Percentiles rank a stretch among this genome's conserved stretches.
Conservation (phyloP, 2,113 vertebrate genomes). For the Sula dactylatra region DNA sequence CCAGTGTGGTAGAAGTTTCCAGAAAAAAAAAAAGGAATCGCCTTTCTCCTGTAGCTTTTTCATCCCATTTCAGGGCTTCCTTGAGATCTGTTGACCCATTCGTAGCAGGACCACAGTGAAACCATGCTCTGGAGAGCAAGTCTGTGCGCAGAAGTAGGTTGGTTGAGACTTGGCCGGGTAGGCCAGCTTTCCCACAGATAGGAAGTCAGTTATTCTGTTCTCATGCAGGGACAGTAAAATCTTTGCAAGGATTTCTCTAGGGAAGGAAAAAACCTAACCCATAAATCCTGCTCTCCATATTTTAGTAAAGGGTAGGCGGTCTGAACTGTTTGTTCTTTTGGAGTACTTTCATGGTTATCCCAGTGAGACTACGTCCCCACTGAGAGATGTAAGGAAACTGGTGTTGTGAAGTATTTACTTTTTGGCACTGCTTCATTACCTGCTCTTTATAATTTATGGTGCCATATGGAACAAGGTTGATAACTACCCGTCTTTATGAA, state of each 20-base stretch:
- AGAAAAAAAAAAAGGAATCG: not conserved
- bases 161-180: not conserved
- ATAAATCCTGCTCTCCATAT: rapidly evolving
- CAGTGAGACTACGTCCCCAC: not conserved
- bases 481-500: not conserved
- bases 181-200: not conserved
- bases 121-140: rapidly evolving
- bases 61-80: not conserved
- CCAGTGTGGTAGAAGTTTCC: not conserved
- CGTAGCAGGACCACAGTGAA: not conserved
- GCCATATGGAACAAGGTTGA: slow-evolving; percentile 50
- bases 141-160: not conserved
- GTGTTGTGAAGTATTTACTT: slow-evolving; percentile 54
- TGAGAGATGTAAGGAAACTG: slow-evolving; percentile 44
- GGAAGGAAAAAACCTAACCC: not conserved
- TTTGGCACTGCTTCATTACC: slow-evolving; percentile 59
- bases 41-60: not conserved
- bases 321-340: slow-evolving; percentile 2
- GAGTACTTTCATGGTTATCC: not conserved
- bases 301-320: not conserved
- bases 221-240: not conserved
- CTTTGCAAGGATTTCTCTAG: not conserved
- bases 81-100: not conserved
- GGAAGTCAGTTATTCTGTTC: not conserved
- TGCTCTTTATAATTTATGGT: slow-evolving; percentile 54